These are phyloP conservation scores for Erebia palarica DNA, from an alignment of 2,888 invertebrate genomes.

Conservation along the genomic window DNA sequence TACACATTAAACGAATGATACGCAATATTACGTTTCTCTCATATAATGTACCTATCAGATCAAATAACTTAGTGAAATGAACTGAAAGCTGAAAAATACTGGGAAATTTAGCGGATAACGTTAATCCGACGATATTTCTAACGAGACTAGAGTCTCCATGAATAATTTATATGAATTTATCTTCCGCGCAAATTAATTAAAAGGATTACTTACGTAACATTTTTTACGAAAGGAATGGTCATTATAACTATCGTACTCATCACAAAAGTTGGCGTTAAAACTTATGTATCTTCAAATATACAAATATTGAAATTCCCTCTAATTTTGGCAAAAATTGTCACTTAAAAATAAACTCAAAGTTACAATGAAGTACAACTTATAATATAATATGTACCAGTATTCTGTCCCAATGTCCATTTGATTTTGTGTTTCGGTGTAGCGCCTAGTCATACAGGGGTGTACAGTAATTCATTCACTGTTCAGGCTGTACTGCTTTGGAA, in stretches of 20 bases:
- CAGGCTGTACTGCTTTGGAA: too few relatives aligned
- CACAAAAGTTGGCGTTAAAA: too few relatives aligned
- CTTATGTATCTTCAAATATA: too few relatives aligned
- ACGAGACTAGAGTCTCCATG: background rate
- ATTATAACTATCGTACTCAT: background rate
- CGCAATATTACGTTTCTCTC: background rate
- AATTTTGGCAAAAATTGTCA: too few relatives aligned
- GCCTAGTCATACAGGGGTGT: too few relatives aligned
- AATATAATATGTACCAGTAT: too few relatives aligned
- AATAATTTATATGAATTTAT: background rate
- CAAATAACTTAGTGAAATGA: constrained; percentile 8
- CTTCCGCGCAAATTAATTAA: background rate
- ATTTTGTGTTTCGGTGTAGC: too few relatives aligned
- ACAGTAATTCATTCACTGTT: too few relatives aligned
- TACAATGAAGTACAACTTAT: too few relatives aligned
- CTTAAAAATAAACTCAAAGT: too few relatives aligned
- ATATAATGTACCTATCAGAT: background rate
- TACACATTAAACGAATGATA: background rate
- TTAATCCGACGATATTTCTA: constrained; percentile 3
- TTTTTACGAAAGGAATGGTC: background rate
- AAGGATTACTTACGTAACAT: background rate
- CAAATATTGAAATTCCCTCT: too few relatives aligned
- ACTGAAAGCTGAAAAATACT: constrained; percentile 7
- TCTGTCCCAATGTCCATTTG: too few relatives aligned
- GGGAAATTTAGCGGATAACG: background rate